Evolutionary conservation across 2,888 invertebrate species (phyloP).

Genomic region (Acanthopleura granulata): DNA sequence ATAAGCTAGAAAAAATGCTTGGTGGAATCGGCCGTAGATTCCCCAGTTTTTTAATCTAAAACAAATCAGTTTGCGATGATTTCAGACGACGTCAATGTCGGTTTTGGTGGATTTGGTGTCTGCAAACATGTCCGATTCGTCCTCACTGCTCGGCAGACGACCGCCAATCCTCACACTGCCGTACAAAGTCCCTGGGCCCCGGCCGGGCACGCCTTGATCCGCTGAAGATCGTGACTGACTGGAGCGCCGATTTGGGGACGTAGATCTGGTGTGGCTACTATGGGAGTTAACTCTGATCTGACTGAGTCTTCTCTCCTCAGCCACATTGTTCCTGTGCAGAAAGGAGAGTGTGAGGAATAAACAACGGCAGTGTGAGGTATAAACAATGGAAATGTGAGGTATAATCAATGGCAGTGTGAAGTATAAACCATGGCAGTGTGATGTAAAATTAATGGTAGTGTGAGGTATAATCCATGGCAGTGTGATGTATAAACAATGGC

Average conservation of each 20-base stretch:
- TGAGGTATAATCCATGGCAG: too few species aligned
- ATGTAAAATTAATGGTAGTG: too few species aligned
- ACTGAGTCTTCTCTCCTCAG: neutral
- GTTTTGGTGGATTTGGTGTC: constrained; percentile 1
- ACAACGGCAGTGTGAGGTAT: too few species aligned
- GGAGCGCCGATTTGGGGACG: neutral
- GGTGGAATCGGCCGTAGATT: too few species aligned
- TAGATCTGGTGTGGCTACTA: neutral
- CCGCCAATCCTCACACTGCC: neutral
- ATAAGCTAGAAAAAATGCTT: too few species aligned
- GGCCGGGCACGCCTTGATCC: neutral
- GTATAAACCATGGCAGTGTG: too few species aligned
- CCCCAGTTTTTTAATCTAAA: too few species aligned
- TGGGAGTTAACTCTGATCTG: neutral
- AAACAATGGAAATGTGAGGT: too few species aligned
- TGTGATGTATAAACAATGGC: too few species aligned
- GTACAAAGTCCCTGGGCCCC: neutral
- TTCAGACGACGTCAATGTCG: neutral
- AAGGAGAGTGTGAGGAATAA: too few species aligned
- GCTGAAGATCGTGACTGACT: neutral
- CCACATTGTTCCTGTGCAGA: neutral
- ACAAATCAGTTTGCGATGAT: too few species aligned
- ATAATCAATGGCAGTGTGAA: too few species aligned
- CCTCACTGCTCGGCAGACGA: neutral
- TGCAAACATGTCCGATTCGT: neutral